Evolutionary conservation across 2,797 vertebrate species (phyloP).

Genomic region (Pseudochirops cupreus): DNA sequence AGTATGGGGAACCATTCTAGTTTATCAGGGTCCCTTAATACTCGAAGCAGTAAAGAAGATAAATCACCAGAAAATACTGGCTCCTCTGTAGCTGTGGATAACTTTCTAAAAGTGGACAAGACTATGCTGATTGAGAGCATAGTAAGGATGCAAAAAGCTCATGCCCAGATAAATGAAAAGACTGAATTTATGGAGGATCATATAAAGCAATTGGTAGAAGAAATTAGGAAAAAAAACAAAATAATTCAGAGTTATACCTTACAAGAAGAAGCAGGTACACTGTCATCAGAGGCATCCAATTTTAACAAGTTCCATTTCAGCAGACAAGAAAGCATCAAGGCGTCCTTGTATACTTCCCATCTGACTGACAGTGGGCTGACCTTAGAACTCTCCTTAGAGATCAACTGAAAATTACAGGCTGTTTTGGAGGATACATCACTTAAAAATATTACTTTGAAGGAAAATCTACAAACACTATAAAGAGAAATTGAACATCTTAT

Average conservation of each 20-base stretch:
- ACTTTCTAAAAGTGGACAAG: constrained; percentile 98
- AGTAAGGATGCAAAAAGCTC: constrained; percentile 95
- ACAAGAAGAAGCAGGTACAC: constrained; percentile 95
- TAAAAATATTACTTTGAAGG: constrained; percentile 99
- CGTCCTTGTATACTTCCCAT: constrained; percentile 97
- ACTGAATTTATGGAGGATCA: constrained; percentile 99
- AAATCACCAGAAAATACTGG: too few relatives aligned
- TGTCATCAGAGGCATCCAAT: constrained; percentile 97
- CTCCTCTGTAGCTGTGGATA: constrained; percentile 87
- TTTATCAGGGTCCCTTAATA: constrained; percentile 90
- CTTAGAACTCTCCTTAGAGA: constrained; percentile 96
- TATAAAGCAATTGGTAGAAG: constrained; percentile 98
- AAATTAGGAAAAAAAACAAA: constrained; percentile 99
- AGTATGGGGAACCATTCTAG: constrained; percentile 99
- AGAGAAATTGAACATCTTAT: constrained; percentile 97
- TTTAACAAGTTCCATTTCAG: constrained; percentile 97
- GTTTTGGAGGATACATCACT: constrained; percentile 97
- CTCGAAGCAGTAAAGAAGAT: too few relatives aligned
- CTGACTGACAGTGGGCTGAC: constrained; percentile 96
- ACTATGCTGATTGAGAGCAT: constrained; percentile 96
- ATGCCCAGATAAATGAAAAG: constrained; percentile 98
- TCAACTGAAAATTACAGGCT: constrained; percentile 98
- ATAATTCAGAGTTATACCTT: constrained; percentile 99
- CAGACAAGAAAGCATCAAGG: constrained; percentile 97
- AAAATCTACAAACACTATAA: constrained; percentile 97